phyloP scores from a whole-genome alignment of 2,797 vertebrate genomes.

The Poecilia gillii region DNA sequence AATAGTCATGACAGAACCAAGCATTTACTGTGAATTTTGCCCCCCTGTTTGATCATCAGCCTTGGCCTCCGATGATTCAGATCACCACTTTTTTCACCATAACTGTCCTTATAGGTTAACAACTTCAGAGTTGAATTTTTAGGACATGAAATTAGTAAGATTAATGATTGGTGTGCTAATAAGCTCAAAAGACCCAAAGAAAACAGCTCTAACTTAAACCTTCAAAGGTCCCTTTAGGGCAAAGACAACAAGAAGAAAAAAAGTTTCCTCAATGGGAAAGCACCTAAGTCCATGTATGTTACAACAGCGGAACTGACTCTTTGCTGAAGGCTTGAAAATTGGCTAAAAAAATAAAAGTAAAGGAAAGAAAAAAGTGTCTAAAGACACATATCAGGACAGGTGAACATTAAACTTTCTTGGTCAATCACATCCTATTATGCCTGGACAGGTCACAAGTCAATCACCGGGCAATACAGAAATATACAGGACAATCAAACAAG shows the following conservation, averaged over 20 bases:
- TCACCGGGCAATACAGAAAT: background rate
- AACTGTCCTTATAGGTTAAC: background rate
- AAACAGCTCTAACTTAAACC: background rate
- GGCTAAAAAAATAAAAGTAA: background rate
- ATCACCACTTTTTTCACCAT: background rate
- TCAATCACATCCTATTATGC: background rate
- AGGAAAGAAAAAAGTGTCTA: background rate
- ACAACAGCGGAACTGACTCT: background rate
- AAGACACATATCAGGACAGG: background rate
- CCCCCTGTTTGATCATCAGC: background rate
- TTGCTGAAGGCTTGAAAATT: background rate
- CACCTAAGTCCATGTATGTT: background rate
- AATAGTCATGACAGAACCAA: background rate
- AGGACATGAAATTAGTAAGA: background rate
- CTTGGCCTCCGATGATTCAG: background rate
- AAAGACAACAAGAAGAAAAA: background rate
- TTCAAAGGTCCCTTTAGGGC: slow-evolving; percentile 1
- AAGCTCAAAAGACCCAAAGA: background rate
- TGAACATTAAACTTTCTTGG: background rate
- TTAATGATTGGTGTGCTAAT: background rate
- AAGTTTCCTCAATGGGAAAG: background rate
- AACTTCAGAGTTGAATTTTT: background rate
- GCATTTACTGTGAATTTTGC: background rate
- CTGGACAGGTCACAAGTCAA: background rate
- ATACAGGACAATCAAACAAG: background rate